Evolutionary conservation across 2,888 invertebrate species (phyloP).

Genomic region (Autographa gamma): DNA sequence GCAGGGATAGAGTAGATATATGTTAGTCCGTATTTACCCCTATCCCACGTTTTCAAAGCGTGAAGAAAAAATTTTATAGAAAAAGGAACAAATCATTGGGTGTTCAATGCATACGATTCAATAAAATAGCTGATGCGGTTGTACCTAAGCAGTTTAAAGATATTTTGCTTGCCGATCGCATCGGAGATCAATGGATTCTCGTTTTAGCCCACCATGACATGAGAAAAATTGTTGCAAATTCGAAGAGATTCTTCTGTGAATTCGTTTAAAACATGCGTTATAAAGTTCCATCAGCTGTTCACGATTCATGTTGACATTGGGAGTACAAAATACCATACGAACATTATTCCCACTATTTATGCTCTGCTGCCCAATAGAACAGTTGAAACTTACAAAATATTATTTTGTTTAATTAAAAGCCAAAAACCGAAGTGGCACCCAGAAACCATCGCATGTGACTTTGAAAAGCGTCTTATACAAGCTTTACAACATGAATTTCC

Average conservation of each 20-base stretch:
- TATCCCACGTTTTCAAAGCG: slow-evolving; percentile 13
- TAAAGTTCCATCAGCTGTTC: slow-evolving; percentile 17
- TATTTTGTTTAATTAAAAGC: slow-evolving; percentile 21
- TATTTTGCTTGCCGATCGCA: slow-evolving; percentile 12
- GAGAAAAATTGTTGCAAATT: background rate
- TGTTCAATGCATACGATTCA: slow-evolving; percentile 7
- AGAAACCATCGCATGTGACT: slow-evolving; percentile 5
- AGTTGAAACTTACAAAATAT: slow-evolving; percentile 13
- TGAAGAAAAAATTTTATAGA: slow-evolving; percentile 16
- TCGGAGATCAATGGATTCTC: slow-evolving; percentile 9
- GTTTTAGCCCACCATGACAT: background rate
- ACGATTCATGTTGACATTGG: slow-evolving; percentile 22
- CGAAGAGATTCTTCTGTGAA: slow-evolving; percentile 3
- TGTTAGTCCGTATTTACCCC: no score
- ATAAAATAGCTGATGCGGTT: slow-evolving; percentile 4
- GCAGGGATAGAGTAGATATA: no score
- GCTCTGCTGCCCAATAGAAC: slow-evolving; percentile 21
- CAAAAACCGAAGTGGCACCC: slow-evolving; percentile 11
- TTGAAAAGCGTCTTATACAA: slow-evolving; percentile 10
- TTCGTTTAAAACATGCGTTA: slow-evolving; percentile 10
- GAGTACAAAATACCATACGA: slow-evolving; percentile 13
- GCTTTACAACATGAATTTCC: background rate
- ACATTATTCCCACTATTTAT: slow-evolving; percentile 17
- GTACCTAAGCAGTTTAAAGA: slow-evolving; percentile 11
- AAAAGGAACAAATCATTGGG: slow-evolving; percentile 18